phyloP scores from a whole-genome alignment of 2,797 vertebrate species.

The Phataginus tetradactyla region DNA sequence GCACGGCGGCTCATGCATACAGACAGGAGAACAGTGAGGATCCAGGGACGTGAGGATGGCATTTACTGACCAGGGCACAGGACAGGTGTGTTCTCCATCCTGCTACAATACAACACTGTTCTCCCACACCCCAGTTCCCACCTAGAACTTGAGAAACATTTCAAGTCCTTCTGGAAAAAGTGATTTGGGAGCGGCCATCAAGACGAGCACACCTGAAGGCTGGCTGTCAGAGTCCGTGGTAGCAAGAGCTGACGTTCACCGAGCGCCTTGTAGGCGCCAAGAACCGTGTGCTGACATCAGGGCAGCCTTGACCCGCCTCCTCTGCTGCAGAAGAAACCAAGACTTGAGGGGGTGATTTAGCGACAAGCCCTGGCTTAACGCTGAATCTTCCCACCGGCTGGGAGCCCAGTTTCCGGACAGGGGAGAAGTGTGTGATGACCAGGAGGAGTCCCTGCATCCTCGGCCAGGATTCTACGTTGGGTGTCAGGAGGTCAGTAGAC shows the following conservation, averaged over 20 bases:
- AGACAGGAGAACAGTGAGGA: background rate
- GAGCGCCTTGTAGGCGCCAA: rapidly evolving
- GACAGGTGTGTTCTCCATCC: rapidly evolving
- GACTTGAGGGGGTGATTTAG: rapidly evolving
- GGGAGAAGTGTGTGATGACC: too few species aligned
- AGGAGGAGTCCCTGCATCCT: background rate
- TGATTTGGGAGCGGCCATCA: rapidly evolving
- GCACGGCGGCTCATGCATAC: rapidly evolving
- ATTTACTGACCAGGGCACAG: rapidly evolving
- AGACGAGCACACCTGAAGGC: rapidly evolving
- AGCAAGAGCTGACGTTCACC: rapidly evolving
- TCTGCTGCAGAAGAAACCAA: background rate
- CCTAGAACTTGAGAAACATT: too few species aligned
- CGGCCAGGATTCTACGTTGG: background rate
- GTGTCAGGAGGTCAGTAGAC: background rate
- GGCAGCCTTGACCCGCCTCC: rapidly evolving
- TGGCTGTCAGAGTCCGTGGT: rapidly evolving
- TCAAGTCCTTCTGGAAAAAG: background rate
- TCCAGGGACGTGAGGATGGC: rapidly evolving
- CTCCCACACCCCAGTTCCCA: background rate
- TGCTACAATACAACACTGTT: background rate
- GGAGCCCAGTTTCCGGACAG: too few species aligned
- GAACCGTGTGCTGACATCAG: background rate
- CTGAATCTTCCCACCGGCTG: background rate
- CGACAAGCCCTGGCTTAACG: rapidly evolving